A percentile compares a stretch with the other conserved stretches of the same genome.
Evolutionary conservation across 1,140 invertebrate genomes (phyloP).

Genomic region (Solenopsis invicta): DNA sequence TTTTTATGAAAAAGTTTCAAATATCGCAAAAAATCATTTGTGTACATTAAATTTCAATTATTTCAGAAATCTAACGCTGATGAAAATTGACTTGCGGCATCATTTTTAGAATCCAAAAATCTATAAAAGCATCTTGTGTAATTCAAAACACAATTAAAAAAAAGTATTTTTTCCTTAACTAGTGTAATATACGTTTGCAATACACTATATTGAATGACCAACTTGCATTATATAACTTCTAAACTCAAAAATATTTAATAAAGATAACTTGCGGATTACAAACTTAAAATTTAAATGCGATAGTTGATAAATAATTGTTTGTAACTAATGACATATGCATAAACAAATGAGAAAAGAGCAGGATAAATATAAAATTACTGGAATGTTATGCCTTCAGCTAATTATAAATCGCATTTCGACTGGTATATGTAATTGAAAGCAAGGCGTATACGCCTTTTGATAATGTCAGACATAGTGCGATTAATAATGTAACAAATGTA

Average conservation of each 20-base stretch:
- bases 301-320: background rate
- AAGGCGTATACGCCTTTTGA: too few species aligned
- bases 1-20: too few species aligned
- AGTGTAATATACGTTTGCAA: background rate
- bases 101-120: too few species aligned
- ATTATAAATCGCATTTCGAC: slow-evolving; percentile 12
- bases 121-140: too few species aligned
- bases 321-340: background rate
- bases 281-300: slow-evolving; percentile 14
- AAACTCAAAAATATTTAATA: slow-evolving; percentile 7
- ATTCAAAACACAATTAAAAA: too few species aligned
- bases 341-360: background rate
- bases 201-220: background rate
- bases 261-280: background rate
- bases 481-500: too few species aligned
- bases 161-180: too few species aligned
- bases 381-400: background rate
- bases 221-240: slow-evolving; percentile 2
- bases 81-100: too few species aligned
- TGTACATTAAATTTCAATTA: too few species aligned
- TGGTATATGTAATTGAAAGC: slow-evolving; percentile 17
- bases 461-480: too few species aligned
- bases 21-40: too few species aligned
- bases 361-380: background rate
- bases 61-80: too few species aligned